These are phyloP conservation scores for Leptinotarsa juncta DNA, from an alignment of 2,888 invertebrate genomes.

Conservation along the genomic window DNA sequence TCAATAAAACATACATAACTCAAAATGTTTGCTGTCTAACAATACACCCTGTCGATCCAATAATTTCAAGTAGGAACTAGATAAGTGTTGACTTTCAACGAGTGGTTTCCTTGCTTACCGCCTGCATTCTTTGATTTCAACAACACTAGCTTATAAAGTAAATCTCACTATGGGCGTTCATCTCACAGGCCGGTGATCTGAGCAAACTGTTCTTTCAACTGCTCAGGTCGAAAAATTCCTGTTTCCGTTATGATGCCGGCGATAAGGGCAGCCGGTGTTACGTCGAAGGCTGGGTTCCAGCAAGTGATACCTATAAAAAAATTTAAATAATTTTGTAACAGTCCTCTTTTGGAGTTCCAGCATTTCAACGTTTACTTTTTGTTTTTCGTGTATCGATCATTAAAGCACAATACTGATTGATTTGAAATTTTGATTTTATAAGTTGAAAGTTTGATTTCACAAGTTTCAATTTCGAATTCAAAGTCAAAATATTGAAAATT, in stretches of 20 bases:
- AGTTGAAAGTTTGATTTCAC: no score
- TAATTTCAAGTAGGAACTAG: not conserved
- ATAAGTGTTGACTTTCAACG: not conserved
- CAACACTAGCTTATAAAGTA: not conserved
- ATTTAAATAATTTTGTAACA: not conserved
- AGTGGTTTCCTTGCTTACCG: not conserved
- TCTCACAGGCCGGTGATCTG: constrained; percentile 13
- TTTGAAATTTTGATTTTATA: no score
- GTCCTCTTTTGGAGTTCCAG: no score
- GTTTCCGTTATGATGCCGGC: constrained; percentile 94
- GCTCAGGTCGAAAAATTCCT: constrained; percentile 81
- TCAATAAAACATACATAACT: no score
- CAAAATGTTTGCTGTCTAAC: no score
- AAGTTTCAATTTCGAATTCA: no score
- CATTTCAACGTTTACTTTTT: no score
- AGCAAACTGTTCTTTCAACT: constrained; percentile 59
- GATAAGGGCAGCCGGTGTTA: constrained; percentile 93
- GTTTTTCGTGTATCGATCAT: no score
- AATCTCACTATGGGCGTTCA: constrained; percentile 3
- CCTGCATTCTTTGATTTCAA: constrained; percentile 9
- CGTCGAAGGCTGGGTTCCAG: constrained; percentile 99
- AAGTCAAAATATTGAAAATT: no score
- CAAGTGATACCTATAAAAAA: constrained; percentile 81
- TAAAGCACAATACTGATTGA: no score
- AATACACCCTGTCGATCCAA: no score